These are phyloP conservation scores for Apogon talboti DNA, from an alignment of 2,797 vertebrate genomes.

Conservation along the genomic window DNA sequence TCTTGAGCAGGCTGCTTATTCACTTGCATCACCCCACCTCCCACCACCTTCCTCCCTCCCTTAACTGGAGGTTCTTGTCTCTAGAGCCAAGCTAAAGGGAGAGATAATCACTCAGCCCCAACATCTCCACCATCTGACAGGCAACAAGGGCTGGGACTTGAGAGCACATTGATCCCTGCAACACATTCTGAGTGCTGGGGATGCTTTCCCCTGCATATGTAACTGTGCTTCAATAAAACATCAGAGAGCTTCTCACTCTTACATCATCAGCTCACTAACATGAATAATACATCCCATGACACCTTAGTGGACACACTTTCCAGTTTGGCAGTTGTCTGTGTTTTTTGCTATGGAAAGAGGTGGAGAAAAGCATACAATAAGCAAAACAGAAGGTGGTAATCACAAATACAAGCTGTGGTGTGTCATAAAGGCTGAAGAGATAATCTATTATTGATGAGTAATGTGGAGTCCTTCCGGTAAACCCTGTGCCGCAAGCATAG, in stretches of 20 bases:
- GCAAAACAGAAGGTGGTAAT: constrained; percentile 36
- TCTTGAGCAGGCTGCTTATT: constrained; percentile 12
- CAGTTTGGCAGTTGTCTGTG: constrained; percentile 10
- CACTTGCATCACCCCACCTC: constrained; percentile 16
- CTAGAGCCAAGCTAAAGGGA: constrained; percentile 32
- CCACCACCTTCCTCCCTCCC: constrained; percentile 25
- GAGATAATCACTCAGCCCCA: constrained; percentile 45
- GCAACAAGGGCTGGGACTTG: constrained; percentile 42
- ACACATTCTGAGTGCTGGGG: constrained; percentile 43
- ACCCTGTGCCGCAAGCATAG: constrained; percentile 57
- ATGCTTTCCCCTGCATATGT: constrained; percentile 49
- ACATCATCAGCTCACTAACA: constrained; percentile 69
- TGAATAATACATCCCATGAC: constrained; percentile 74
- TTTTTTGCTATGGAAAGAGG: constrained; percentile 10
- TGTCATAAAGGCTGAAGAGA: constrained; percentile 58
- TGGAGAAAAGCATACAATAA: constrained; percentile 17
- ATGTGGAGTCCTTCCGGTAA: constrained; percentile 74
- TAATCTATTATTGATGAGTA: constrained; percentile 81
- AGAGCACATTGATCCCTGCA: constrained; percentile 64
- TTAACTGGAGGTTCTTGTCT: constrained; percentile 47
- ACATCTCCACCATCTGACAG: constrained; percentile 53
- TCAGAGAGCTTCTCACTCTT: constrained; percentile 63
- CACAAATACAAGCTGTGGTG: constrained; percentile 45
- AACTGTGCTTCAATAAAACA: constrained; percentile 70
- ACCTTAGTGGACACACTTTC: constrained; percentile 36